A percentile compares a stretch with the other conserved stretches of the same genome.
Conservation (phyloP, 1,140 invertebrate species). For the Venustaconcha ellipsiformis region DNA sequence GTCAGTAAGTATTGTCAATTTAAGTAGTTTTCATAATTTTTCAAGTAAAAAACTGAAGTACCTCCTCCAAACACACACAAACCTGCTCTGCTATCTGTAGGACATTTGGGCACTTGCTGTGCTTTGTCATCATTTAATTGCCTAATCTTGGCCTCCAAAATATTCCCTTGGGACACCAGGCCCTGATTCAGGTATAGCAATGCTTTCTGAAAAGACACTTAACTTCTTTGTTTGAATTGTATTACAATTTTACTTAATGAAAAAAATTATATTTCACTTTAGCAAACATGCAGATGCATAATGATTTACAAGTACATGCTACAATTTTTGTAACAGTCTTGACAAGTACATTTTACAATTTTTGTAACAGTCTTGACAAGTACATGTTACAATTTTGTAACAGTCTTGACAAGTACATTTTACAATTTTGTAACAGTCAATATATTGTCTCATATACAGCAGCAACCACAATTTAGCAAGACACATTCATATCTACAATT, state of each 20-base stretch:
- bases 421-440: too few species aligned
- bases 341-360: too few species aligned
- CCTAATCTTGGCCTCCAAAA: slow-evolving; percentile 49
- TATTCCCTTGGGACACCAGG: slow-evolving; percentile 39
- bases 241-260: neutral
- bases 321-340: neutral
- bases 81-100: neutral
- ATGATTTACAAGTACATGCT: neutral
- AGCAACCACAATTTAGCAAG: too few species aligned
- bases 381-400: too few species aligned
- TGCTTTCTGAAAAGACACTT: slow-evolving; percentile 32
- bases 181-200: slow-evolving; percentile 32
- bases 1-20: neutral
- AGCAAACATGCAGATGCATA: slow-evolving; percentile 1
- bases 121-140: slow-evolving; percentile 38
- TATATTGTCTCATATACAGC: too few species aligned
- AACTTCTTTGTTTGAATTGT: neutral
- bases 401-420: too few species aligned
- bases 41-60: neutral
- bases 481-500: too few species aligned
- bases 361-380: too few species aligned
- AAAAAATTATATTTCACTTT: neutral
- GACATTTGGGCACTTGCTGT: slow-evolving; percentile 10
- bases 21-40: neutral
- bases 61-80: too few species aligned